phyloP scores from a whole-genome alignment of 1,140 invertebrate species.

The Drosophila orosa region DNA sequence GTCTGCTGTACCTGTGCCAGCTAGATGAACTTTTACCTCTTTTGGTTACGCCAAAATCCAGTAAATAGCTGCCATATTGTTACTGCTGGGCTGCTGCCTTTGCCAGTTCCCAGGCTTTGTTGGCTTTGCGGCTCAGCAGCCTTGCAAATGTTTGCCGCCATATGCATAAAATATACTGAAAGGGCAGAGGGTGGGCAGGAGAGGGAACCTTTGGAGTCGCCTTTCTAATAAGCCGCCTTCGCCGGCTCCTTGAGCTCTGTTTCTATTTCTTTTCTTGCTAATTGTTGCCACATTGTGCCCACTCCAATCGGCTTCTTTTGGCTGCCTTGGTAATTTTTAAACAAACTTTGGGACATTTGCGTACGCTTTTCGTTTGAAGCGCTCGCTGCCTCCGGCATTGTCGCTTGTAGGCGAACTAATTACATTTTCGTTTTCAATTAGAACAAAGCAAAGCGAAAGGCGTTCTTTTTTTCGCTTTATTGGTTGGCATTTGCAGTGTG shows the following conservation, averaged over 20 bases:
- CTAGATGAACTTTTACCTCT: background rate
- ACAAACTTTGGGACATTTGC: constrained; percentile 70
- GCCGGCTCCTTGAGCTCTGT: constrained; percentile 50
- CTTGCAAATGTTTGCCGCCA: constrained; percentile 49
- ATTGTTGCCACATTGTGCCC: constrained; percentile 53
- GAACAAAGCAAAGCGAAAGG: constrained; percentile 55
- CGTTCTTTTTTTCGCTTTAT: background rate
- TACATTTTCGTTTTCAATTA: constrained; percentile 74
- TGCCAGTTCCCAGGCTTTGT: constrained; percentile 25
- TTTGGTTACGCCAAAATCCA: background rate
- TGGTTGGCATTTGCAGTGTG: background rate
- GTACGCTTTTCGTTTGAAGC: constrained; percentile 65
- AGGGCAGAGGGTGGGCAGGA: background rate
- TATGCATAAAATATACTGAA: constrained; percentile 54
- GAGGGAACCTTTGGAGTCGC: background rate
- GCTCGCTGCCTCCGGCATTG: constrained; percentile 40
- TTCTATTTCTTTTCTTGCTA: constrained; percentile 27
- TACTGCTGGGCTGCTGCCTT: background rate
- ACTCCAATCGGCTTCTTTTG: background rate
- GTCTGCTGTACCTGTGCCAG: background rate
- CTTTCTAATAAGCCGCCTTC: constrained; percentile 54
- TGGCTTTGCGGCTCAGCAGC: constrained; percentile 36
- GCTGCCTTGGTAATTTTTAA: constrained; percentile 72
- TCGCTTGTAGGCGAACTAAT: constrained; percentile 65
- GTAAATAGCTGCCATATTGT: constrained; percentile 23